Evolutionary conservation across 2,797 vertebrate species (phyloP).

Genomic region (Geotrypetes seraphini): DNA sequence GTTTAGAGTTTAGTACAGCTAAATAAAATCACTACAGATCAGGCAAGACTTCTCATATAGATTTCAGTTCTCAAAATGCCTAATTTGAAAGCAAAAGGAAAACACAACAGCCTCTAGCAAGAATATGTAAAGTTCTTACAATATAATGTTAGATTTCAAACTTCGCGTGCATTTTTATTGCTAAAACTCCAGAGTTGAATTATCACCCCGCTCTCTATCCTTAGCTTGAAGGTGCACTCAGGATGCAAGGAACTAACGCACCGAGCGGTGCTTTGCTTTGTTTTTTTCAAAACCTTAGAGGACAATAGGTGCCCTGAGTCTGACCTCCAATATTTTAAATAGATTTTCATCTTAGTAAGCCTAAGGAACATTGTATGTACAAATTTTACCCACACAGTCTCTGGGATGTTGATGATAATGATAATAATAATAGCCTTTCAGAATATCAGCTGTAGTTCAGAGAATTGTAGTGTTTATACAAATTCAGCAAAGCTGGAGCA

Average conservation of each 20-base stretch:
- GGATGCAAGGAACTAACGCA: slow-evolving; percentile 41
- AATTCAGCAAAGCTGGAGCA: slow-evolving; percentile 60
- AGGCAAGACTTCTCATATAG: slow-evolving; percentile 26
- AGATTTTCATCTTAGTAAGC: slow-evolving; percentile 24
- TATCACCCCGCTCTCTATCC: slow-evolving; percentile 31
- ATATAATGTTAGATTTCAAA: slow-evolving; percentile 37
- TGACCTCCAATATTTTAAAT: slow-evolving; percentile 38
- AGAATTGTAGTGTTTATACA: slow-evolving; percentile 43
- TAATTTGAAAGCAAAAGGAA: slow-evolving; percentile 34
- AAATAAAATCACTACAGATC: slow-evolving; percentile 17
- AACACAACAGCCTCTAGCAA: slow-evolving; percentile 35
- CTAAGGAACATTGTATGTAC: slow-evolving; percentile 21
- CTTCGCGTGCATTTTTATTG: slow-evolving; percentile 37
- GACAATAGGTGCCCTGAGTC: slow-evolving; percentile 35
- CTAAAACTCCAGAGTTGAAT: slow-evolving; percentile 34
- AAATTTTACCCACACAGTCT: slow-evolving; percentile 1
- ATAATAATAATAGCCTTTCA: slow-evolving; percentile 10
- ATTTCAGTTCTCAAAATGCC: slow-evolving; percentile 39
- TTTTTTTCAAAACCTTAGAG: slow-evolving; percentile 48
- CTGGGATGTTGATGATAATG: slow-evolving; percentile 10
- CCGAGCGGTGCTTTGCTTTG: slow-evolving; percentile 51
- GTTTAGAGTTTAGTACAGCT: slow-evolving; percentile 13
- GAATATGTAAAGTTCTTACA: slow-evolving; percentile 41
- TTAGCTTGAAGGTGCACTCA: slow-evolving; percentile 34
- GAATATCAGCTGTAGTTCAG: slow-evolving; percentile 19